These are phyloP conservation scores for Natrix natrix DNA, from an alignment of 2,797 vertebrate genomes.

Conservation along the genomic window DNA sequence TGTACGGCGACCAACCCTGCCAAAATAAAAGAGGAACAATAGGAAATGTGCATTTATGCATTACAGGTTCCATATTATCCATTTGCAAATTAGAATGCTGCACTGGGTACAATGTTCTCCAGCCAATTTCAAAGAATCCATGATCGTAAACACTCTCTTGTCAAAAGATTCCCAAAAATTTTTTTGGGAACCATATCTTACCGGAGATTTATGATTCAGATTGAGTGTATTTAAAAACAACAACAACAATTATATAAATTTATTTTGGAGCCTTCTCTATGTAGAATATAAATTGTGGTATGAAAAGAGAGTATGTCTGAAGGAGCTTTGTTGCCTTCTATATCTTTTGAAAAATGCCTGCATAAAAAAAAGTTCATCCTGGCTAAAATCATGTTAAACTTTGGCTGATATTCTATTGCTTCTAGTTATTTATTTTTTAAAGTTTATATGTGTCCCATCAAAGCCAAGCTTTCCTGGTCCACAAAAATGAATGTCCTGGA, in stretches of 20 bases:
- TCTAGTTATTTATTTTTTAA: background rate
- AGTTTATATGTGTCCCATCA: background rate
- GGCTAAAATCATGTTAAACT: background rate
- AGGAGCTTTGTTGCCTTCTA: background rate
- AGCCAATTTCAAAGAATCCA: background rate
- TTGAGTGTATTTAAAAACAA: background rate
- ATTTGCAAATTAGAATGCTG: background rate
- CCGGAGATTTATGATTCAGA: background rate
- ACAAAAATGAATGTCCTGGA: background rate
- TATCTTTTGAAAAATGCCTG: background rate
- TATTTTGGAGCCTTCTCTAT: background rate
- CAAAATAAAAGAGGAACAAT: slow-evolving; percentile 10
- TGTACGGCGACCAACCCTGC: slow-evolving; percentile 90
- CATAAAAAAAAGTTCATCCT: background rate
- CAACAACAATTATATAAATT: background rate
- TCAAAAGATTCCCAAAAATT: background rate
- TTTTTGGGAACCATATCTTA: background rate
- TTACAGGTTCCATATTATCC: background rate
- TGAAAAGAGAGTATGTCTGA: background rate
- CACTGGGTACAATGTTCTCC: background rate
- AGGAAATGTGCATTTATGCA: slow-evolving; percentile 20
- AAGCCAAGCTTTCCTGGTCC: background rate
- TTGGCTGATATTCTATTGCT: background rate
- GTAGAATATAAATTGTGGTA: background rate
- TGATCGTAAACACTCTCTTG: background rate